Percentiles rank a stretch among this genome's conserved stretches.
These are phyloP conservation scores for Chrysopilus asiliformis DNA, from an alignment of 2,888 invertebrate species.

Conservation along the genomic window DNA sequence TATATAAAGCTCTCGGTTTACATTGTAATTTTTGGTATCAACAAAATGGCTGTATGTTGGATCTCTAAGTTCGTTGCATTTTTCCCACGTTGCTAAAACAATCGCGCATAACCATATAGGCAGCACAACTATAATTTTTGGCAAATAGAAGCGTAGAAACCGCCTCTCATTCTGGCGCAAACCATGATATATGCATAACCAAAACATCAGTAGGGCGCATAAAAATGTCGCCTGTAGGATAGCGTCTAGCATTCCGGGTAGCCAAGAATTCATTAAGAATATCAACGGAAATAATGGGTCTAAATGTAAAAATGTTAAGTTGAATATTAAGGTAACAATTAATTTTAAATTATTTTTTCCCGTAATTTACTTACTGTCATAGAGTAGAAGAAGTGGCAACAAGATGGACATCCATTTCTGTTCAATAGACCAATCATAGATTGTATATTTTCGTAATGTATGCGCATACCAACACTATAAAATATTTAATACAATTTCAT, in stretches of 20 bases:
- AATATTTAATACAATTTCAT: constrained; percentile 7
- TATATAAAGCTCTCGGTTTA: too few species aligned
- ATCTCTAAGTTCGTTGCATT: constrained; percentile 73
- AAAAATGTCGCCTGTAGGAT: constrained; percentile 82
- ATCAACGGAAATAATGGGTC: constrained; percentile 90
- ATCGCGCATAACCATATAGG: constrained; percentile 78
- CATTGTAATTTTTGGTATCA: constrained; percentile 70
- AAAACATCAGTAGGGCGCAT: constrained; percentile 75
- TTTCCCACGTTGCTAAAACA: constrained; percentile 79
- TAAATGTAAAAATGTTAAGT: constrained; percentile 34
- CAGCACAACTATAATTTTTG: constrained; percentile 76
- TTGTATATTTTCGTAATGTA: constrained; percentile 70
- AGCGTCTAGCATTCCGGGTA: constrained; percentile 86
- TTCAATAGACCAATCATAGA: constrained; percentile 93
- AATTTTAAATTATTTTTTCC: constrained; percentile 2
- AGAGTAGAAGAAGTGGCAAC: constrained; percentile 73
- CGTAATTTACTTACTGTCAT: constrained; percentile 63
- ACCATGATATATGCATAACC: constrained; percentile 93
- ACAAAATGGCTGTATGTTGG: constrained; percentile 85
- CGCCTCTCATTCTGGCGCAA: constrained; percentile 82
- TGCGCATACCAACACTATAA: constrained; percentile 86
- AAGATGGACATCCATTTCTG: constrained; percentile 91
- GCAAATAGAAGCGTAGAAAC: constrained; percentile 75
- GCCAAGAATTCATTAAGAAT: constrained; percentile 75
- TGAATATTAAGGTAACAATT: constrained; percentile 1